Conservation (phyloP, 2,888 invertebrate species). For the Chrysolina haemoptera region DNA sequence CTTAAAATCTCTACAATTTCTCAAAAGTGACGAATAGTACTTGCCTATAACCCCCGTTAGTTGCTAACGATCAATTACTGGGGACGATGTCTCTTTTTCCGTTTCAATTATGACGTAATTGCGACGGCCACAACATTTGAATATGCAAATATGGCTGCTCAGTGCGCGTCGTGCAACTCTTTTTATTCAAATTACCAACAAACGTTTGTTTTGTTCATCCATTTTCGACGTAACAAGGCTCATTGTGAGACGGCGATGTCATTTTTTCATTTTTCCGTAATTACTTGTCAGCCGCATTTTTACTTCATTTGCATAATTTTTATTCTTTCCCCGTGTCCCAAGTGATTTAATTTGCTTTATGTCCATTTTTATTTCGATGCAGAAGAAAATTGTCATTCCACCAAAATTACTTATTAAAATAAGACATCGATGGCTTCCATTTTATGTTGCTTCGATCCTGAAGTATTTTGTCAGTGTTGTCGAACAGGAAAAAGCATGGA, state of each 20-base stretch:
- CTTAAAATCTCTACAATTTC: not conserved
- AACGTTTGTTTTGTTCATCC: slow-evolving; percentile 63
- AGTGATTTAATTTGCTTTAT: slow-evolving; percentile 27
- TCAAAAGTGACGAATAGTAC: not conserved
- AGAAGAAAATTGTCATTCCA: slow-evolving; percentile 15
- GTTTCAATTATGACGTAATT: slow-evolving; percentile 69
- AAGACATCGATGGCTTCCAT: slow-evolving; percentile 11
- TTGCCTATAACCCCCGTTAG: slow-evolving; percentile 52
- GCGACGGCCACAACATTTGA: slow-evolving; percentile 67
- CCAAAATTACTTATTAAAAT: slow-evolving; percentile 6
- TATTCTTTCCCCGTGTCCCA: slow-evolving; percentile 37
- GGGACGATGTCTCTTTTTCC: slow-evolving; percentile 63
- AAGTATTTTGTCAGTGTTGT: not conserved
- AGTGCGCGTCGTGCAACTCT: slow-evolving; percentile 56
- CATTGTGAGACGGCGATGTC: slow-evolving; percentile 49
- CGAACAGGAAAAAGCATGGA: not conserved
- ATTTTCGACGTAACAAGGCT: slow-evolving; percentile 56
- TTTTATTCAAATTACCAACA: slow-evolving; percentile 64
- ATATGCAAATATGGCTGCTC: slow-evolving; percentile 65
- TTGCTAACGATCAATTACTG: slow-evolving; percentile 61
- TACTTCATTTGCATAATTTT: slow-evolving; percentile 46
- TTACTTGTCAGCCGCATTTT: slow-evolving; percentile 48
- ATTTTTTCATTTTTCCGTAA: slow-evolving; percentile 49
- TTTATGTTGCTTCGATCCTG: not conserved
- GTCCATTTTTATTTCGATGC: slow-evolving; percentile 25